phyloP scores from a whole-genome alignment of 2,888 invertebrate genomes.

The Hyppa rectilinea region DNA sequence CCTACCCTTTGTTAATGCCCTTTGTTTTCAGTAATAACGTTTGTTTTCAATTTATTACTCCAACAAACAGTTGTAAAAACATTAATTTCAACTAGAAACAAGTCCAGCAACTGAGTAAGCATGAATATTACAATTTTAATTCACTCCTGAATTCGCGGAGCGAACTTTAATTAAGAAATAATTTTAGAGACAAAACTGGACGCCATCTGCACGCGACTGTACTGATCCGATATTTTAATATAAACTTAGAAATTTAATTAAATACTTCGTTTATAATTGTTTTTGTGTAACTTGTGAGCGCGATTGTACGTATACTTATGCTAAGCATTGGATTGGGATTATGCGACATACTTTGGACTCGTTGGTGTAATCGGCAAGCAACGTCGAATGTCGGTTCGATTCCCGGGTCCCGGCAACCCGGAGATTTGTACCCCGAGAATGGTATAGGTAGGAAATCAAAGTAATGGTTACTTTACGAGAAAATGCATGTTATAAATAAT shows the following conservation, averaged over 20 bases:
- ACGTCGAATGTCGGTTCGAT: not conserved
- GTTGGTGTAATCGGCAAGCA: not conserved
- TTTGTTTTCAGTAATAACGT: constrained; percentile 29
- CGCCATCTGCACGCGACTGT: constrained; percentile 67
- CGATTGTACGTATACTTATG: constrained; percentile 20
- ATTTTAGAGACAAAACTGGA: constrained; percentile 67
- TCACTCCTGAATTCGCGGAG: constrained; percentile 48
- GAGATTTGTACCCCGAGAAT: not conserved
- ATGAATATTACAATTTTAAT: constrained; percentile 67
- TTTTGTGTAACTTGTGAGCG: constrained; percentile 33
- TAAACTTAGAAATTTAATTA: constrained; percentile 70
- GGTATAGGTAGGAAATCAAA: no score
- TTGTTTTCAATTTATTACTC: constrained; percentile 33
- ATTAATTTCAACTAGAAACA: constrained; percentile 45
- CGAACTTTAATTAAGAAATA: constrained; percentile 73
- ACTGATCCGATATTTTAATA: constrained; percentile 63
- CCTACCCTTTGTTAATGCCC: constrained; percentile 1
- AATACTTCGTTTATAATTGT: constrained; percentile 60
- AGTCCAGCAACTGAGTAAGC: constrained; percentile 32
- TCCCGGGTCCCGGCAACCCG: not conserved
- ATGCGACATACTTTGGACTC: not conserved
- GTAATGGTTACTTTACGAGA: no score
- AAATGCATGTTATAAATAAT: no score
- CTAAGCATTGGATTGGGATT: constrained; percentile 11
- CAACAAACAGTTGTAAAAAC: constrained; percentile 37